Evolutionary conservation across 2,113 vertebrate species (phyloP).

Genomic region (Sinocyclocheilus anophthalmus): DNA sequence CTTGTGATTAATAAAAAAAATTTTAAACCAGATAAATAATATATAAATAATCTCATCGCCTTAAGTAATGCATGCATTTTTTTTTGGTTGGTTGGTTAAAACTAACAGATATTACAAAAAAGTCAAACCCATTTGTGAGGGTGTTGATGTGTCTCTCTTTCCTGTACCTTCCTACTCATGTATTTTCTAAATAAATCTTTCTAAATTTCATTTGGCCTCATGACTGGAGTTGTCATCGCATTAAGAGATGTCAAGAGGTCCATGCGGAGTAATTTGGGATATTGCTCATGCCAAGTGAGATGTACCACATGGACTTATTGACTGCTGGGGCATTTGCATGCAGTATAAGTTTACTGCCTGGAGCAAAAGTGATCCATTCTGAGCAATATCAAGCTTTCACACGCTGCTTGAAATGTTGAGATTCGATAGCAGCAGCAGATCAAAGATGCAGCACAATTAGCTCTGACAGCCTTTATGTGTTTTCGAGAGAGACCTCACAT

Average conservation of each 20-base stretch:
- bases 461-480: slow-evolving; percentile 41
- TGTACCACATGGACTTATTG: slow-evolving; percentile 16
- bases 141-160: not conserved
- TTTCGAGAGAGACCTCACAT: slow-evolving; percentile 5
- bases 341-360: slow-evolving; percentile 26
- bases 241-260: slow-evolving; percentile 20
- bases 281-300: slow-evolving; percentile 13
- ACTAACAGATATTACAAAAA: not conserved
- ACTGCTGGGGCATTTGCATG: slow-evolving; percentile 36
- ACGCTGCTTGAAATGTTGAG: slow-evolving; percentile 38
- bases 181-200: slow-evolving; percentile 16
- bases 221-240: slow-evolving; percentile 9
- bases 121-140: not conserved
- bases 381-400: slow-evolving; percentile 39
- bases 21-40: too few species aligned
- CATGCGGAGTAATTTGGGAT: slow-evolving; percentile 5
- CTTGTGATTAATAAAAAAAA: too few species aligned
- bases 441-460: slow-evolving; percentile 30
- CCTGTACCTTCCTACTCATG: not conserved
- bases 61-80: too few species aligned
- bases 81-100: not conserved
- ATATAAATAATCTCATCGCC: too few species aligned
- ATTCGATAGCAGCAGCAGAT: slow-evolving; percentile 27
- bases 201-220: not conserved
- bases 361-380: slow-evolving; percentile 32